Evolutionary conservation across 2,888 invertebrate genomes (phyloP), one percentile per base, ranked within the genome.

Genomic region (Megalurothrips usitatus): DNA sequence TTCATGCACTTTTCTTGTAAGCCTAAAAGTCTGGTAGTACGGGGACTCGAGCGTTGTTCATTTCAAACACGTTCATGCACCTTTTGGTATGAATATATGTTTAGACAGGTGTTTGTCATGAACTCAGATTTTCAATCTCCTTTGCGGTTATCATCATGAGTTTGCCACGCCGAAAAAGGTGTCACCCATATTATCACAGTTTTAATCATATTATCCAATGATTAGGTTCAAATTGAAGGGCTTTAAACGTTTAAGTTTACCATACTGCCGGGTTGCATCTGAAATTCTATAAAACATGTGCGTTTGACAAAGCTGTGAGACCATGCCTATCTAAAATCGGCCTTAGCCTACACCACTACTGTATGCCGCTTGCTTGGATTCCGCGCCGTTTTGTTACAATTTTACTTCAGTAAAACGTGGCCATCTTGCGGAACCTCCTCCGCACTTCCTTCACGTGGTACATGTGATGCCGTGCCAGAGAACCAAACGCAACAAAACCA

Each of bases 401-500:
- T 17, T 58, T 58, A 58, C 58, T 58, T n/a, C 58, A 58, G 52
- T 52, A 58, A 12, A 58, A 43, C 34, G 34, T 43, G 34, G 34
- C 34, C 34, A 6, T 43, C 34, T 43, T 43, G 34, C 6, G 34
- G 34, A 4, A 43, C 34, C 34, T 43, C 34, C 6, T 43, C 34
- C 34, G 34, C 34, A 43, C 34, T 43, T 43, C 6, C 6, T 43
- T 6, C 34, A 43, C 2, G 34, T 43, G 2, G 68, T 1, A 75
- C 34, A 75, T 75, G 68, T 75, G 26, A 26, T 75, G 68, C 68
- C 68, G 68, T 75, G 68, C 68, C 68, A 75, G 68, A 75, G 68
- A 75, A 75, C 68, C 68, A 75, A 75, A 75, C 68, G 68, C 68
- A 75, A 23, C 68, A 75, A 75, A 68, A 75, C 68, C 68, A 75